Evolutionary conservation across 2,113 vertebrate genomes (phyloP), one percentile per base, ranked within the genome.

Genomic region (Lipotes vexillifer): DNA sequence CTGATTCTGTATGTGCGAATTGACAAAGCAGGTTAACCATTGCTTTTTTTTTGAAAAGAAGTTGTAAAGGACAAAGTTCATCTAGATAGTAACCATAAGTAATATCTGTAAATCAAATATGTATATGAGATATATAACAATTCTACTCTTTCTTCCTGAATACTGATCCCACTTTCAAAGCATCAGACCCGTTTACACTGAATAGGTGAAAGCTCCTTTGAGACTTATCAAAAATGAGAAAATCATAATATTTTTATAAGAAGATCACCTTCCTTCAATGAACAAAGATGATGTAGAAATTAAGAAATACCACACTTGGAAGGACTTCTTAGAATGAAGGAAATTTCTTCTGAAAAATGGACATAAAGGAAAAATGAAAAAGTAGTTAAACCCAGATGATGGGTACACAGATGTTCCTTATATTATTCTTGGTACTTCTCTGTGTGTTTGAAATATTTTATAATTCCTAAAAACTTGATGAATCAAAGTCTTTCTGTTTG

Each of bases 41-140:
- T 41, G 90, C 31, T 63, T 52, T 93, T 41, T 93, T 98, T 96
- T 93, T 61, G 46, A 46, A 90, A 88, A 88, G 71, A 74, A 69
- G 23, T 66, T 41, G 21, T 49, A 41, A 66, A 66, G n/a, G 66
- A 90, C 31, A 44, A 63, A 41, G 59, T 27, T 17, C 46, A 11
- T 23, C 33, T 6, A 29, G 71, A 44, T 14, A 3, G 69, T 25
- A 49, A 71, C 55, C 25, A 11, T 4, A 2, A 2, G 12, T 33
- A 8, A 52, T 44, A 71, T 66, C 71, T 15, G 9, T 63, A 33
- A 61, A 46, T 52, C 85, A 31, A 36, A 7, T 36, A 9, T 38
- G 20, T 44, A 6, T 11, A 2, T 6, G 13, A 27, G 27, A 3
- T 15, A 9, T 20, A 5, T 29, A 38, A 10, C 46, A 61, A 0